Conservation (phyloP, 1,140 invertebrate species). For the Cotesia typhae region DNA sequence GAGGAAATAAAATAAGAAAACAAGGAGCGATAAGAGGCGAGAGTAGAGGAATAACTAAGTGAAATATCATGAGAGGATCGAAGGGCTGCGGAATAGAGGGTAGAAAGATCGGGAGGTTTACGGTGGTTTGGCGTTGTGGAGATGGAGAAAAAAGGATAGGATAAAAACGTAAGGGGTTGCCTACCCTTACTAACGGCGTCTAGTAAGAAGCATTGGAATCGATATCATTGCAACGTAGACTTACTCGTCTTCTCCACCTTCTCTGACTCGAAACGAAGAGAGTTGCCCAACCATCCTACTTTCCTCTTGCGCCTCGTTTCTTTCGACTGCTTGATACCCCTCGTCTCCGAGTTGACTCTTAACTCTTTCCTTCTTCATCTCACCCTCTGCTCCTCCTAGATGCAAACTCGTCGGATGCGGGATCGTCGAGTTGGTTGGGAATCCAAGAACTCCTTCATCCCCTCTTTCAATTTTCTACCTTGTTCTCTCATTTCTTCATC, state of each 20-base stretch:
- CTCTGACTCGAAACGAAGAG: constrained; percentile 29
- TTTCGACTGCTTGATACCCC: constrained; percentile 42
- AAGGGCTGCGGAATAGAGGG: constrained; percentile 9
- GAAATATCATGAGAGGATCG: constrained; percentile 50
- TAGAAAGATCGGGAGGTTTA: constrained; percentile 35
- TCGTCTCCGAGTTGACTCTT: constrained; percentile 61
- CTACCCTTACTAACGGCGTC: constrained; percentile 62
- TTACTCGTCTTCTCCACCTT: constrained; percentile 45
- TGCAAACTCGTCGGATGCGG: constrained; percentile 30
- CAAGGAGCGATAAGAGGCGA: constrained; percentile 1
- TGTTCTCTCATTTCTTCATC: constrained; percentile 43
- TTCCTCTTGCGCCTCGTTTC: constrained; percentile 34
- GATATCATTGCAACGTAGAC: constrained; percentile 66
- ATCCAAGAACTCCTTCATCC: constrained; percentile 37
- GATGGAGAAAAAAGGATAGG: constrained; percentile 62
- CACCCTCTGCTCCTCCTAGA: constrained; percentile 16
- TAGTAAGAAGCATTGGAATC: constrained; percentile 66
- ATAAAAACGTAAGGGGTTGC: constrained; percentile 60
- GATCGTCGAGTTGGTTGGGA: constrained; percentile 37
- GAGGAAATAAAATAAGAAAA: constrained; percentile 17
- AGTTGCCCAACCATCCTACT: constrained; percentile 15
- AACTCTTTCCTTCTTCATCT: constrained; percentile 60
- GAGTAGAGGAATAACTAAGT: constrained; percentile 51
- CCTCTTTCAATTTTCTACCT: neutral
- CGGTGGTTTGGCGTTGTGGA: constrained; percentile 28